Conservation (phyloP, 2,113 vertebrate species). For the Campylorhamphus procurvoides region DNA sequence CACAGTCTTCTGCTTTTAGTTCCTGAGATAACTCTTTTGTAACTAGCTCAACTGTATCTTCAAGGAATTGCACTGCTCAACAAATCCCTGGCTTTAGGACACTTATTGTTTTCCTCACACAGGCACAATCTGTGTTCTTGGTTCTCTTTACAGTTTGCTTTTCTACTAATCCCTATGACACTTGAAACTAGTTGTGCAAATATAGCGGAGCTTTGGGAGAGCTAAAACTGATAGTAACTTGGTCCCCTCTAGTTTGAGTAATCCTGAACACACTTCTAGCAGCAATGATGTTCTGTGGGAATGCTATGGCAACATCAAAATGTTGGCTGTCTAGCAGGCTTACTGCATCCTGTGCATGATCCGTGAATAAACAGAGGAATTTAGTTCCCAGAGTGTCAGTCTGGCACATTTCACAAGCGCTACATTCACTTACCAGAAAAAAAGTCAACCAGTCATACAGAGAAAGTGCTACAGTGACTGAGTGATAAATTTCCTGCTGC, state of each 20-base stretch:
- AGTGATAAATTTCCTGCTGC: constrained; percentile 11
- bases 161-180: not conserved
- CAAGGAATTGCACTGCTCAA: not conserved
- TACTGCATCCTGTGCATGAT: constrained; percentile 53
- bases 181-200: not conserved
- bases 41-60: not conserved
- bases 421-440: constrained; percentile 8
- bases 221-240: not conserved
- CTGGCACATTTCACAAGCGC: constrained; percentile 59
- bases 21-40: not conserved
- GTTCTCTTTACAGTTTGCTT: not conserved
- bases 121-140: not conserved
- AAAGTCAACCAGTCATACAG: not conserved
- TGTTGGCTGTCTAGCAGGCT: constrained; percentile 47
- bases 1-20: not conserved
- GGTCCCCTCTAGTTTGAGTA: not conserved
- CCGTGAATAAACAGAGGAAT: constrained; percentile 57
- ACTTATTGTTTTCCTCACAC: not conserved
- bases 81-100: not conserved
- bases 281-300: constrained; percentile 4
- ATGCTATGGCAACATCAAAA: constrained; percentile 63
- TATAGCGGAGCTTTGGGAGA: not conserved
- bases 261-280: constrained; percentile 13
- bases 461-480: not conserved
- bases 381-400: constrained; percentile 50